Percentiles rank a stretch among this genome's conserved stretches.
Evolutionary conservation across 2,888 invertebrate genomes (phyloP).

Genomic region (Helicoverpa assulta): DNA sequence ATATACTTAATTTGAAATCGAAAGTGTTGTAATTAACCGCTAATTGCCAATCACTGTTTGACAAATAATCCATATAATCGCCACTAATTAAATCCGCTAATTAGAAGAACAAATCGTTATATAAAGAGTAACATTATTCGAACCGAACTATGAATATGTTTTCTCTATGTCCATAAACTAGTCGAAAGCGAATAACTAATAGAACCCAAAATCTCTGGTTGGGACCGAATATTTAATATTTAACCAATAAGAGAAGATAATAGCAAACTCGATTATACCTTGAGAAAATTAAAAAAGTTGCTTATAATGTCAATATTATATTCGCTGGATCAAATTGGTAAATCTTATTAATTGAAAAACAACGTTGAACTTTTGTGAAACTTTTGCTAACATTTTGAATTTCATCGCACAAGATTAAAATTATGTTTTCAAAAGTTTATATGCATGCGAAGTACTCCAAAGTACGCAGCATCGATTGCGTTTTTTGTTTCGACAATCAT

Average conservation of each 20-base stretch:
- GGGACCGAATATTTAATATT: constrained; percentile 31
- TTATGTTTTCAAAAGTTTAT: neutral
- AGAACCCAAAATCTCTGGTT: constrained; percentile 13
- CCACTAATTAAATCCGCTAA: constrained; percentile 5
- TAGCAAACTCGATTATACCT: constrained; percentile 2
- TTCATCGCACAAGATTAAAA: neutral
- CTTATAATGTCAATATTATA: neutral
- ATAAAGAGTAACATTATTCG: constrained; percentile 14
- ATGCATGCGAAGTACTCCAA: neutral
- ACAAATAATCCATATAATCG: constrained; percentile 13
- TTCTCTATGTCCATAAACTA: constrained; percentile 9
- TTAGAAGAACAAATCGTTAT: neutral
- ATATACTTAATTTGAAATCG: no score
- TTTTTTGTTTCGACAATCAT: neutral
- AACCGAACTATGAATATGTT: constrained; percentile 30
- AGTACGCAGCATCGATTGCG: neutral
- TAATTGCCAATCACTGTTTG: neutral
- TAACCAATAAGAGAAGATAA: constrained; percentile 9
- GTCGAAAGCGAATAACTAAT: constrained; percentile 20
- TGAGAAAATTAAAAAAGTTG: neutral
- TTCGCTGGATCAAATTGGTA: neutral
- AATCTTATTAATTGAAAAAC: constrained; percentile 15
- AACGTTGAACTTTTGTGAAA: neutral
- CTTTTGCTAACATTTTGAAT: neutral
- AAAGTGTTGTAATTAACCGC: neutral